Evolutionary conservation across 2,888 invertebrate species (phyloP).

Genomic region (Polydrusus tereticollis): DNA sequence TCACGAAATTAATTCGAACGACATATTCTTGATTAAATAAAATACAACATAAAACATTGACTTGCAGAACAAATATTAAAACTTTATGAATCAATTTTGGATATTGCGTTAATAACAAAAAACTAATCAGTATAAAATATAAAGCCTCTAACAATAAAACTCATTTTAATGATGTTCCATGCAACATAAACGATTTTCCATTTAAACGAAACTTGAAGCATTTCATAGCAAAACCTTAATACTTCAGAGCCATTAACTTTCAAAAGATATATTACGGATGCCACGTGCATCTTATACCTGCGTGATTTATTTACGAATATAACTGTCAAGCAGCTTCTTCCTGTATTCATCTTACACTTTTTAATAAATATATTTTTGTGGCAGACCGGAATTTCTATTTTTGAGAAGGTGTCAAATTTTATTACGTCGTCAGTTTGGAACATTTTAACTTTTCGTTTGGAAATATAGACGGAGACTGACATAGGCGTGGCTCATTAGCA

Average conservation of each 20-base stretch:
- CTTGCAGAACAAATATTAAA: no score
- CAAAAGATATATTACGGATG: slow-evolving; percentile 28
- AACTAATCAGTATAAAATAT: no score
- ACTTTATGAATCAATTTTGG: no score
- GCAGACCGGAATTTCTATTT: slow-evolving; percentile 42
- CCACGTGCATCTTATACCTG: slow-evolving; percentile 42
- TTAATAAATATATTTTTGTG: slow-evolving; percentile 51
- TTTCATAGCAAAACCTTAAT: slow-evolving; percentile 17
- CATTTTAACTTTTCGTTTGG: background rate
- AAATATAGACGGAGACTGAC: no score
- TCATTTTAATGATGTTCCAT: background rate
- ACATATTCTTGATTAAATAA: no score
- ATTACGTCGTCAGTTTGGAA: slow-evolving; percentile 5
- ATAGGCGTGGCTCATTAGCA: no score
- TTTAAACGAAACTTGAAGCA: slow-evolving; percentile 33
- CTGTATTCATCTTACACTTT: slow-evolving; percentile 55
- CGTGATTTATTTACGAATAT: slow-evolving; percentile 53
- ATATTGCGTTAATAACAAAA: no score
- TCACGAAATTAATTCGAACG: no score
- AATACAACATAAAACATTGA: no score
- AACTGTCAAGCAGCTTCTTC: slow-evolving; percentile 53
- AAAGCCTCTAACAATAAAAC: background rate
- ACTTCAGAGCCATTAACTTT: slow-evolving; percentile 38
- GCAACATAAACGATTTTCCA: slow-evolving; percentile 9
- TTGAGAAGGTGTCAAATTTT: slow-evolving; percentile 34